Base-by-base conservation (phyloP, 2,888 invertebrate genomes). In the Sphinx pinastri region DNA sequence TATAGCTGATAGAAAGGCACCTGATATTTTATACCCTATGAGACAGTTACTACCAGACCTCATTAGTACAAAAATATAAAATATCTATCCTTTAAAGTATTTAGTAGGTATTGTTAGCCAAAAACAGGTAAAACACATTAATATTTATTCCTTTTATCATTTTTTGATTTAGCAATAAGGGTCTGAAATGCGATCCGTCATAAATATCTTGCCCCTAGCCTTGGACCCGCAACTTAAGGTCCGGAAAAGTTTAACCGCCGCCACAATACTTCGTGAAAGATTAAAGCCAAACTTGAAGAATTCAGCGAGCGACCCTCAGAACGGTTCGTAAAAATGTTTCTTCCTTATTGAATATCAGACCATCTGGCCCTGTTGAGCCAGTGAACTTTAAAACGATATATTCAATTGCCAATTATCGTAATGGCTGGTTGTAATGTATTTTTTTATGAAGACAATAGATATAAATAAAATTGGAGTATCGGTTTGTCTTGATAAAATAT, bases 201-300 rank as follows among this genome's bases (percentile, higher is more conserved):
- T 84, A 83, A 85, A 84, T 84, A 84, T 79, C 75, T 76, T 71
- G 73, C 75, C 71, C 55, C 70, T 58, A 63, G 16, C 49, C 63
- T 49, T 63, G 70, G 73, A 73, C 75, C 76, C 72, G 19, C 74
- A 75, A 58, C 58, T 58, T 63, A 47, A 63, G 79, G 84, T 83
- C 83, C 81, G 81, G 79, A 72, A 81, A 89, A 88, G 81, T 87
- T 89, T 79, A 74, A 81, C 83, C 84, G 77, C 84, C 79, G 83
- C 86, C 89, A 88, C 89, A 89, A 85, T 88, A 69, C 59, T 88
- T 78, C 81, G 55, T 83, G 84, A 84, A 88, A 89, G 89, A 90
- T 89, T 89, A 89, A 84, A 81, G 86, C 81, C 79, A 79, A 87
- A 87, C 79, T 88, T 84, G 83, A 88, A 85, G 87, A 88, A 90